Base-by-base conservation (phyloP, 1,140 invertebrate species). In the Heliconius hermathena region DNA sequence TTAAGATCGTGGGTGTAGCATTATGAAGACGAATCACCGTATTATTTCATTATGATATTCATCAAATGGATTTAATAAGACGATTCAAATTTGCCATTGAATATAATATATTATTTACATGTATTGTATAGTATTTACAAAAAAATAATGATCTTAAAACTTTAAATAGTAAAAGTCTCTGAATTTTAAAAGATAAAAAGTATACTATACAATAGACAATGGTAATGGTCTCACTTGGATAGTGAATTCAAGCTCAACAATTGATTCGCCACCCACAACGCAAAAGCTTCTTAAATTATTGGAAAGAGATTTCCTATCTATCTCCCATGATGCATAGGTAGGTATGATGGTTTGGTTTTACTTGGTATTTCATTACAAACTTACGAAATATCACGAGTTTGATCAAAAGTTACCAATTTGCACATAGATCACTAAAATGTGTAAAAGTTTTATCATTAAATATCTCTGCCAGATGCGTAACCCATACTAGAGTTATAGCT, bases 21-120 rank as follows among this genome's bases (percentile, higher is more conserved):
- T 81, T 82, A 83, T 73, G 73, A 76, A 84, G 82, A 86, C 79
- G 82, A 83, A 88, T 85, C 78, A 81, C 71, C 52, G 79, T 66
- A 85, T 84, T 84, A 83, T 82, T 79, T 84, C 78, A 83, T 82
- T 83, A 87, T 72, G 46, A 71, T 13, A 57, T 77, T 72, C 71
- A 77, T 77, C 46, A 78, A 66, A 33, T 73, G 36, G 13, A 78
- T 78, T 77, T 71, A 77, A 71, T 71, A 71, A 54, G 75, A 66
- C 16, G 26, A 76, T 66, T 71, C 26, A 26, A 71, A 71, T 76
- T 76, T 76, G 66, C 29, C 75, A 20, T 41, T 46, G 41, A 46
- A 16, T 0, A 16, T 13, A 16, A 46, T 46, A 4, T 46, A 46
- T 46, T 46, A 46, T 46, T 46, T 13, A 38, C 38, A 38, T 38